Evolutionary conservation across 2,888 invertebrate genomes (phyloP).

Genomic region (Agriopis leucophaearia): DNA sequence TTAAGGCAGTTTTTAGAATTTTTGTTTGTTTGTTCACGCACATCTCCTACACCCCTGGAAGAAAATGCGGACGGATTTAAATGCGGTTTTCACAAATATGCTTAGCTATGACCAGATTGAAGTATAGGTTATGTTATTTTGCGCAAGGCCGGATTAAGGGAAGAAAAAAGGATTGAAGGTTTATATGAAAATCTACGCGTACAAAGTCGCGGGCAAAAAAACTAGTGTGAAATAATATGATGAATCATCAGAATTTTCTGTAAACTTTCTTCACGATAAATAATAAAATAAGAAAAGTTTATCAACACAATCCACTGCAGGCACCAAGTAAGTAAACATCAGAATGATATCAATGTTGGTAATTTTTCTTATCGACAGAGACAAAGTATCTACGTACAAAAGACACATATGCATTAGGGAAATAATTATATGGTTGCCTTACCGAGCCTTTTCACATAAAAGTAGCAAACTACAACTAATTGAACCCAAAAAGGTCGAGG

Average conservation of each 20-base stretch:
- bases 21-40: too few species aligned
- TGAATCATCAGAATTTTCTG: not conserved
- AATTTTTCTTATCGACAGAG: constrained; percentile 17
- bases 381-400: constrained; percentile 7
- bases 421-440: not conserved
- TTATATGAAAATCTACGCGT: too few species aligned
- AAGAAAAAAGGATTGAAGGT: too few species aligned
- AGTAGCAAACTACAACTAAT: not conserved
- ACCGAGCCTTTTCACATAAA: not conserved
- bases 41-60: too few species aligned
- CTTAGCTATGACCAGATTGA: too few species aligned
- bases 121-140: too few species aligned
- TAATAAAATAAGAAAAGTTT: constrained; percentile 1
- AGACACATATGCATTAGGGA: not conserved
- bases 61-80: too few species aligned
- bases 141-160: too few species aligned
- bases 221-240: not conserved
- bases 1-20: too few species aligned
- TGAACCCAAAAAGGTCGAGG: not conserved
- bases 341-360: not conserved
- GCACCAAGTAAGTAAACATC: not conserved
- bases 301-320: too few species aligned
- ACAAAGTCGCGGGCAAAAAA: too few species aligned
- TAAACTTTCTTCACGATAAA: not conserved
- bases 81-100: too few species aligned